These are phyloP conservation scores for Semotilus atromaculatus DNA, from an alignment of 2,797 vertebrate species.

Conservation along the genomic window DNA sequence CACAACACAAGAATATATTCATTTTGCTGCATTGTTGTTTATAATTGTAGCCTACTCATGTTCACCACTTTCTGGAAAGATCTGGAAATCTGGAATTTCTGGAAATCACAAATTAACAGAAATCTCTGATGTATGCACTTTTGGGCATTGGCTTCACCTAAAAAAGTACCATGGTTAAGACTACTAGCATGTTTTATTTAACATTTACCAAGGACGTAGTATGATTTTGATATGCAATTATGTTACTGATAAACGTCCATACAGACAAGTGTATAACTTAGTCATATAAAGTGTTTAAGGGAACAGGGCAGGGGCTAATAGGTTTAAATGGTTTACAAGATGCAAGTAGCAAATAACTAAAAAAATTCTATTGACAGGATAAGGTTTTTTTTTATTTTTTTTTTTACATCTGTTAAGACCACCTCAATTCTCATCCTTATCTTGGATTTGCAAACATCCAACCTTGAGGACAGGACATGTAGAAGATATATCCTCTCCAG, in stretches of 20 bases:
- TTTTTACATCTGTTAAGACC: not conserved
- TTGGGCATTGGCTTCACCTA: not conserved
- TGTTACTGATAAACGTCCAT: not conserved
- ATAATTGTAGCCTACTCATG: not conserved
- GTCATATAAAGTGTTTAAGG: not conserved
- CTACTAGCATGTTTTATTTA: not conserved
- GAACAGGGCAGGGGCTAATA: not conserved
- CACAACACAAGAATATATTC: not conserved
- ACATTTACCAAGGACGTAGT: not conserved
- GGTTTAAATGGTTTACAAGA: not conserved
- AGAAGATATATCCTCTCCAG: slow-evolving; percentile 20
- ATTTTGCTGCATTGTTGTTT: not conserved
- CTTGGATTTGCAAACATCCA: not conserved
- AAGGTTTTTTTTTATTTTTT: too few relatives aligned
- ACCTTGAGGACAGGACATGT: not conserved
- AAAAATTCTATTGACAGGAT: not conserved
- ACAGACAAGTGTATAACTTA: not conserved
- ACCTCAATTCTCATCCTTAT: not conserved
- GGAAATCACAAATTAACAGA: not conserved
- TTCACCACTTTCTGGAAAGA: not conserved
- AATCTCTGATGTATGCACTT: not conserved
- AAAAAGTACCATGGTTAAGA: not conserved
- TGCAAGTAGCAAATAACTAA: not conserved
- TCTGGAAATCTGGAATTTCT: too few relatives aligned
- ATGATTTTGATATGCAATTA: not conserved